phyloP scores from a whole-genome alignment of 2,888 invertebrate genomes.

The Thereva unica region DNA sequence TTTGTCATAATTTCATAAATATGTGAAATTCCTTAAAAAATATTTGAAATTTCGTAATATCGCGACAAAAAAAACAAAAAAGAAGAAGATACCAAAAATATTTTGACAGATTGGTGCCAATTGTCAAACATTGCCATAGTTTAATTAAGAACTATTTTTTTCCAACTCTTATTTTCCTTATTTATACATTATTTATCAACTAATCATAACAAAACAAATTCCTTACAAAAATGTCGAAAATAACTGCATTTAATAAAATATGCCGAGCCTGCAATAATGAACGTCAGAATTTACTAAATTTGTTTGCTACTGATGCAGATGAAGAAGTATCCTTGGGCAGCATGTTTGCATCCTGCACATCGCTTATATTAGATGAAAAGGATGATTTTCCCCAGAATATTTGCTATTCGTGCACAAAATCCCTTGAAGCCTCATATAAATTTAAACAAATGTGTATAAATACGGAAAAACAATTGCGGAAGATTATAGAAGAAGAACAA shows the following conservation, averaged over 20 bases:
- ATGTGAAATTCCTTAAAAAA: too few species aligned
- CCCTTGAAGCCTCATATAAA: slow-evolving; percentile 22
- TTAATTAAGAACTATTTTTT: too few species aligned
- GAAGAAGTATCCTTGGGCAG: slow-evolving; percentile 27
- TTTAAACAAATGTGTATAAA: slow-evolving; percentile 20
- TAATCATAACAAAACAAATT: too few species aligned
- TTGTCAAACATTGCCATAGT: too few species aligned
- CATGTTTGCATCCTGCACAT: slow-evolving; percentile 8
- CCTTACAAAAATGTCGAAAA: slow-evolving; percentile 8
- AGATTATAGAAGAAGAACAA: background rate
- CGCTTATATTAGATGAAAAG: background rate
- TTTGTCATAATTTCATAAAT: too few species aligned
- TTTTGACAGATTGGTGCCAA: too few species aligned
- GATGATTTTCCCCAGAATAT: slow-evolving; percentile 24
- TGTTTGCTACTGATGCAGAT: slow-evolving; percentile 15
- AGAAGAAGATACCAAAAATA: too few species aligned
- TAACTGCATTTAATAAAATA: slow-evolving; percentile 16
- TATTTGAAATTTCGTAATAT: too few species aligned
- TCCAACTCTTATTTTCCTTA: too few species aligned
- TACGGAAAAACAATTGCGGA: slow-evolving; percentile 3
- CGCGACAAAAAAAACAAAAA: too few species aligned
- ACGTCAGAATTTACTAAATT: slow-evolving; percentile 24
- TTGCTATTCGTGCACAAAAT: slow-evolving; percentile 29
- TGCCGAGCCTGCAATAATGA: slow-evolving; percentile 33
- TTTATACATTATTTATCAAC: too few species aligned